A percentile compares a stretch with the other conserved stretches of the same genome.
Conservation (phyloP, 1,140 invertebrate genomes). For the Drosophila setifemur region DNA sequence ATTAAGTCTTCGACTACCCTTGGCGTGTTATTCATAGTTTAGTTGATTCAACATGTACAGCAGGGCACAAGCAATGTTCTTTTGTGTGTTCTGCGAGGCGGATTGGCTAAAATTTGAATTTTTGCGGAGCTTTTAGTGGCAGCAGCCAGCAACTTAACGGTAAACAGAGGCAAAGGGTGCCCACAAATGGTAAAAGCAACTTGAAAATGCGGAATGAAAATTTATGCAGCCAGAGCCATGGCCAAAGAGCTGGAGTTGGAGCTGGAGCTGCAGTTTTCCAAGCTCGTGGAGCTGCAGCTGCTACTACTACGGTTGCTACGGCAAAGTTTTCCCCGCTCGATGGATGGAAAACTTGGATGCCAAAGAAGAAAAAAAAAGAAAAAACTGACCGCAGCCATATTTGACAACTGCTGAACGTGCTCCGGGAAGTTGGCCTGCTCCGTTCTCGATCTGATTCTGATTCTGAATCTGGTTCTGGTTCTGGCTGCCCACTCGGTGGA, state of each 20-base stretch:
- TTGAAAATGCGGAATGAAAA: slow-evolving; percentile 57
- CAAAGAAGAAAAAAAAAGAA: neutral
- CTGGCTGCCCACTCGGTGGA: neutral
- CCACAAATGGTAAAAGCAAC: slow-evolving; percentile 77
- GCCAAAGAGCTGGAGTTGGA: slow-evolving; percentile 7
- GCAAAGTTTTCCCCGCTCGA: too few species aligned
- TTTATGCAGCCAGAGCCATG: slow-evolving; percentile 50
- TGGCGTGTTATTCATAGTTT: slow-evolving; percentile 5
- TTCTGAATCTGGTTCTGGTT: slow-evolving; percentile 10
- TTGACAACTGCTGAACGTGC: slow-evolving; percentile 75
- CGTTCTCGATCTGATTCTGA: slow-evolving; percentile 13
- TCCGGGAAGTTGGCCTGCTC: slow-evolving; percentile 28
- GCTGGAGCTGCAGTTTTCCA: slow-evolving; percentile 18
- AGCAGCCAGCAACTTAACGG: slow-evolving; percentile 69
- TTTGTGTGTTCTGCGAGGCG: slow-evolving; percentile 9
- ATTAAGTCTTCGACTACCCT: slow-evolving; percentile 31
- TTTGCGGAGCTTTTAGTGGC: slow-evolving; percentile 32
- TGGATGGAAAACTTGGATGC: neutral
- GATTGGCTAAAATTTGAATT: slow-evolving; percentile 25
- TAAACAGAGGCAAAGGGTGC: slow-evolving; percentile 65
- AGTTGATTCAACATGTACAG: slow-evolving; percentile 16
- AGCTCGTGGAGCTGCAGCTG: too few species aligned
- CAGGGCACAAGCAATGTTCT: slow-evolving; percentile 17
- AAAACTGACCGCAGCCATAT: slow-evolving; percentile 76
- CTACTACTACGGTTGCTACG: too few species aligned